Base-by-base conservation (phyloP, 2,797 vertebrate species). In the Coregonus ussuriensis region DNA sequence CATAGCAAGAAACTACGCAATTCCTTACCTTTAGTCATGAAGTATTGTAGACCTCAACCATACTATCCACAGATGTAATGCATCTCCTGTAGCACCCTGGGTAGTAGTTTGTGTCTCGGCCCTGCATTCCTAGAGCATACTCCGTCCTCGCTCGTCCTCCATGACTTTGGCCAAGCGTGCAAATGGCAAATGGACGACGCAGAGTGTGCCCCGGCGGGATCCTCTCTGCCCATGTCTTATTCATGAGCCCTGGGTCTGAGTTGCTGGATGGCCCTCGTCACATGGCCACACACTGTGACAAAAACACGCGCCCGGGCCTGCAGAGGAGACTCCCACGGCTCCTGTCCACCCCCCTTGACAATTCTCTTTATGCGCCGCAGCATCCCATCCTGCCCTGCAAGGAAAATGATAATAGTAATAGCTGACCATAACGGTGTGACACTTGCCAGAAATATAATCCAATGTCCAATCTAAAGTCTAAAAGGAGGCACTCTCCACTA, bases 151-250 rank as follows among this genome's bases (percentile, higher is more conserved):
- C 84, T 88, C 85, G 54, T 90, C 88, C 86, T 91, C 87, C 87
- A 78, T 83, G 84, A 85, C 86, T 90, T 89, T 91, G 90, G 84
- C 88, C 92, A 91, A 91, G 91, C 92, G 90, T 94, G 91, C 88
- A 93, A 93, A 92, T 91, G 88, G 91, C 90, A 93, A 94, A 92
- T 89, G 89, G 91, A 88, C 91, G 25, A 25, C 25, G 25, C 25
- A 25, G 25, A 25, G 25, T 25, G 25, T 75, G 54, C 80, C 88
- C 89, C 83, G 41, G 76, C 77, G 79, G 89, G 86, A 82, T 83
- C 79, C 83, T 77, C 77, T 21, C 80, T 70, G 72, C 77, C 5
- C 69, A 25, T 25, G 25, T 25, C 25, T 25, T 25, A 25, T 25
- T 25, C 25, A 25, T 25, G 25, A 25, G 25, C 25, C 25, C 25